Base-by-base conservation (phyloP, 2,113 vertebrate genomes). In the Ramphastos sulfuratus region DNA sequence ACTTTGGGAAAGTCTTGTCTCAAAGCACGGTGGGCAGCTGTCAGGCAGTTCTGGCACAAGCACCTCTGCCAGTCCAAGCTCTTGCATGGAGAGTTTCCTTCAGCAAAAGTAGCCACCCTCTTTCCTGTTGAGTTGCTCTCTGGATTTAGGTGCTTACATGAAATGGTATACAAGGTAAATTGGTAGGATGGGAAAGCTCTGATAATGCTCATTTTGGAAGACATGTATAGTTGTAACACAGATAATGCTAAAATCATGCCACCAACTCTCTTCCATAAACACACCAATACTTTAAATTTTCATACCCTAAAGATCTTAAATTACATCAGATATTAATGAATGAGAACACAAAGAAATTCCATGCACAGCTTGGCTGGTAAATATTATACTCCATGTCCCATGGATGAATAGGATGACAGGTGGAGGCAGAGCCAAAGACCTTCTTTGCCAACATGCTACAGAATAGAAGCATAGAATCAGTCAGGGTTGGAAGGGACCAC, bases 321-420 rank as follows among this genome's bases (percentile, higher is more conserved):
- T 83, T 74, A 33, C 46, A 73, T 63, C 56, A 37, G 60, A 9
- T 27, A 56, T 8, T 20, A 37, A 46, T 8, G 24, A 46, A 70
- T 10, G 20, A 64, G 89, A 92, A 23, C 13, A n/a, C 1, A 35
- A 28, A 56, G 20, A 17, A 60, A 7, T 23, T 12, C 18, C 1
- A 4, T 2, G 63, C 24, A 9, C 37, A 5, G 9, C 71, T 3
- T 21, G 1, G 14, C 20, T 6, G 42, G 52, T 28, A 1, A 4
- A 7, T 8, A 1, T 6, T 7, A 4, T 1, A 6, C 28, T 58
- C 27, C 52, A 12, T 37, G 23, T 1, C 6, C 23, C 60, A 1
- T 0, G 30, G 33, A 8, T 0, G 56, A n/a, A 15, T 1, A 1
- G 9, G 42, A 39, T n/a, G 23, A 6, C 21, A 8, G 58, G 17